These are phyloP conservation scores for Yponomeuta cagnagella DNA, from an alignment of 2,888 invertebrate genomes.

Conservation along the genomic window DNA sequence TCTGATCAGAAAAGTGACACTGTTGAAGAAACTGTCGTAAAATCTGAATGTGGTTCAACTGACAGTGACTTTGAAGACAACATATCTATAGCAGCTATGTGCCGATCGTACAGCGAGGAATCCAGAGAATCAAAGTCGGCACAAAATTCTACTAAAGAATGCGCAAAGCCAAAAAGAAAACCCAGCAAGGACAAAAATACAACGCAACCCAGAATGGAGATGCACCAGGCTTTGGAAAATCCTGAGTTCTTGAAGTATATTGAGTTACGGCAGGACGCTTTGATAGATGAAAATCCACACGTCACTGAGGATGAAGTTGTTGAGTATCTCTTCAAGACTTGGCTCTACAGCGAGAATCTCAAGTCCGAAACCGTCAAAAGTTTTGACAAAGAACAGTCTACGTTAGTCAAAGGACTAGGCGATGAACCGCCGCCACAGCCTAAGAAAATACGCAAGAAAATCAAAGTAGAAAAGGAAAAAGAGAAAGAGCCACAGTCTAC, in stretches of 20 bases:
- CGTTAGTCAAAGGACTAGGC: conserved; percentile 49
- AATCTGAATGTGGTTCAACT: not conserved
- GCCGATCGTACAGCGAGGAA: conserved; percentile 6
- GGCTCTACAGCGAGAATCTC: conserved; percentile 57
- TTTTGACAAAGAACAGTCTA: conserved; percentile 38
- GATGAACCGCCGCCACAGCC: conserved; percentile 28
- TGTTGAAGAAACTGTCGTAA: not conserved
- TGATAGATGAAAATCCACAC: conserved; percentile 68
- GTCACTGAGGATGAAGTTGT: conserved; percentile 56
- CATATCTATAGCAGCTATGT: not conserved
- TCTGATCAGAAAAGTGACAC: not conserved
- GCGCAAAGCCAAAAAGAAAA: not conserved
- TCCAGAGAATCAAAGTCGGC: conserved; percentile 12
- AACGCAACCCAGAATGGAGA: conserved; percentile 10
- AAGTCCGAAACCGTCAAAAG: conserved; percentile 44
- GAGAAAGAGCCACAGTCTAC: conserved; percentile 30
- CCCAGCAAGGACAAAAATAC: conserved; percentile 17
- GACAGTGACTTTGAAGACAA: conserved; percentile 2
- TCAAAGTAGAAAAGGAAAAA: conserved; percentile 33
- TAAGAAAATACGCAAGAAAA: conserved; percentile 43
- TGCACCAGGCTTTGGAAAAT: conserved; percentile 32
- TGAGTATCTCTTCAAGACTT: conserved; percentile 64
- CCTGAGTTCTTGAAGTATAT: conserved; percentile 66
- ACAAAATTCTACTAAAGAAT: conserved; percentile 20
- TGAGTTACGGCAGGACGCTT: conserved; percentile 57